Base-by-base conservation (phyloP, 1,140 invertebrate species). In the Pseudomyrmex flavicornis region DNA sequence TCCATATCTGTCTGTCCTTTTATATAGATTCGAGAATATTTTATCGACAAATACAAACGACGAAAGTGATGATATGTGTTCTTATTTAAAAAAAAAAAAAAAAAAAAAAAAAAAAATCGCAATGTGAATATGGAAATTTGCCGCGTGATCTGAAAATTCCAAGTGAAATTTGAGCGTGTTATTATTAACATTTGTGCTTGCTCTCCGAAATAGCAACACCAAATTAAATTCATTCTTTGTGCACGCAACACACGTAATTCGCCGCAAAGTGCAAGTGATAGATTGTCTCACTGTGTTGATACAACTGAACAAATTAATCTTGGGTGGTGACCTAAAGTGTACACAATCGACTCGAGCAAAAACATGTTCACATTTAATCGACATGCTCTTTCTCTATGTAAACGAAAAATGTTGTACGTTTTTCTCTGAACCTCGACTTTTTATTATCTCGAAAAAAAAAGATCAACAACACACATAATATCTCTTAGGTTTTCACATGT, bases 301-400 rank as follows among this genome's bases (percentile, higher is more conserved):
- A 59, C 76, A 79, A 79, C 66, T 79, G 44, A 61, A 80, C 66
- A 72, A 80, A 80, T 80, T 26, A 69, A 35, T 35, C 35, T 35
- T 35, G 35, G 5, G 35, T 7, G 35, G 35, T 35, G 5, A 35
- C 69, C 35, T 58, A 35, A 54, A 13, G 1, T 70, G 44, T 79
- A 61, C 44, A 50, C 15, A 17, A n/a, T 77, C 22, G 35, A 79
- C 12, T 59, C 44, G 54, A 48, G 44, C 65, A 26, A 59, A 58
- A 70, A 59, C 35, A 68, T 44, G 26, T 66, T 12, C 10, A 35
- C 59, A 62, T 59, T 77, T 87, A 66, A 63, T 76, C 20, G 20
- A 83, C 65, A 70, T 48, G 54, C 73, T 2, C 13, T 80, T 22
- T 13, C 22, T 80, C 12, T 50, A 61, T 7, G 2, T 59, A 59